Evolutionary conservation across 2,888 invertebrate genomes (phyloP).

Genomic region (Eupithecia abbreviata): DNA sequence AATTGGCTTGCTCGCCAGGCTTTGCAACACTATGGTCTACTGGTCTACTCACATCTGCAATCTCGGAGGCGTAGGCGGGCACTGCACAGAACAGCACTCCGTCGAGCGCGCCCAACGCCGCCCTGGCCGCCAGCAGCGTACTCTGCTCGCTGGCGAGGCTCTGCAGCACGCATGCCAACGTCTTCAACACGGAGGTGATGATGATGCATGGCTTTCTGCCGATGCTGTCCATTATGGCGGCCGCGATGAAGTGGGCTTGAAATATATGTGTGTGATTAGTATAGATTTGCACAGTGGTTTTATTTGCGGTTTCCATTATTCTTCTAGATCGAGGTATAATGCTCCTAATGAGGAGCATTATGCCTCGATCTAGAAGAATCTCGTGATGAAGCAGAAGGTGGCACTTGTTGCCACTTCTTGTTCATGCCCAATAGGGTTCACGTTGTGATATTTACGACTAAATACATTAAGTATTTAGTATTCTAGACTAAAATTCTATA

Average conservation of each 20-base stretch:
- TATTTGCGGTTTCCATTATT: background rate
- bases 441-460: too few species aligned
- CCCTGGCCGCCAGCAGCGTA: constrained; percentile 56
- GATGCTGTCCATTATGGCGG: constrained; percentile 37
- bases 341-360: too few species aligned
- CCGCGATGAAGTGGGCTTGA: constrained; percentile 37
- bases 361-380: too few species aligned
- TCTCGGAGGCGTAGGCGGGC: constrained; percentile 63
- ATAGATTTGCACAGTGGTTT: background rate
- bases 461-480: too few species aligned
- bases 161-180: constrained; percentile 53
- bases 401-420: too few species aligned
- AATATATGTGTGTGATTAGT: background rate
- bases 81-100: constrained; percentile 52
- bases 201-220: constrained; percentile 48
- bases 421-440: too few species aligned
- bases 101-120: constrained; percentile 40
- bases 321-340: background rate
- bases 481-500: background rate
- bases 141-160: constrained; percentile 58
- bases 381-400: too few species aligned
- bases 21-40: constrained; percentile 44
- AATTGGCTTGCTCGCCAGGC: constrained; percentile 59
- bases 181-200: constrained; percentile 41
- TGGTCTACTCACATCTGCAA: constrained; percentile 56